Base-by-base conservation (phyloP, 2,797 vertebrate genomes). In the Ptychadena robeensis region DNA sequence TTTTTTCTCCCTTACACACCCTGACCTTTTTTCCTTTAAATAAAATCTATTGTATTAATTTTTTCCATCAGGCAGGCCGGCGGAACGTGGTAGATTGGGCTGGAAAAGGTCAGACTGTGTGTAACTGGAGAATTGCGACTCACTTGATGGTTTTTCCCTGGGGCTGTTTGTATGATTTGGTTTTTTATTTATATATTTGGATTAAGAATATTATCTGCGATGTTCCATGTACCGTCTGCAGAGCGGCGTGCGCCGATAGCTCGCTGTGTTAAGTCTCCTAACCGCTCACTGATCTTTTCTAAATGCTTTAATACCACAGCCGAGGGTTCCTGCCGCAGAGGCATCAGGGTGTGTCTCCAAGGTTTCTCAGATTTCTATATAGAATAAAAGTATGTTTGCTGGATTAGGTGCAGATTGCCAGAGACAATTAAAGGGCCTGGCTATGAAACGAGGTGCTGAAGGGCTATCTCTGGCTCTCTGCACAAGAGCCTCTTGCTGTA, bases 101-200 rank as follows among this genome's bases (percentile, higher is more conserved):
- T 91, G 91, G 93, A 93, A 95, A 96, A 97, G 94, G 95, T 94
- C 93, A 94, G 86, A 87, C 87, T 92, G 91, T 76, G 85, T 90
- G 92, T 90, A 86, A 87, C 85, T 87, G 86, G 81, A 89, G 81
- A 86, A 90, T 91, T 90, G 90, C 91, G 31, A 37, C 90, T 88
- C 86, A 87, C 83, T 90, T 90, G 88, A 91, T 76, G 81, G 87
- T 87, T 88, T 91, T 90, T 87, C 88, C 91, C 88, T 87, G 80
- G 82, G 90, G 88, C 86, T 85, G 82, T 84, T 84, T 84, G 82
- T 85, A 76, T 85, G 77, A 80, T 85, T 85, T 80, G 73, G 38
- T 73, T 80, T 85, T 74, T 74, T 81, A 81, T 85, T 78, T 78
- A 67, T 78, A 78, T 80, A 80, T 85, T 85, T 80, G 82, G 71